Conservation (phyloP, 2,113 vertebrate species). For the Synchiropus splendidus region DNA sequence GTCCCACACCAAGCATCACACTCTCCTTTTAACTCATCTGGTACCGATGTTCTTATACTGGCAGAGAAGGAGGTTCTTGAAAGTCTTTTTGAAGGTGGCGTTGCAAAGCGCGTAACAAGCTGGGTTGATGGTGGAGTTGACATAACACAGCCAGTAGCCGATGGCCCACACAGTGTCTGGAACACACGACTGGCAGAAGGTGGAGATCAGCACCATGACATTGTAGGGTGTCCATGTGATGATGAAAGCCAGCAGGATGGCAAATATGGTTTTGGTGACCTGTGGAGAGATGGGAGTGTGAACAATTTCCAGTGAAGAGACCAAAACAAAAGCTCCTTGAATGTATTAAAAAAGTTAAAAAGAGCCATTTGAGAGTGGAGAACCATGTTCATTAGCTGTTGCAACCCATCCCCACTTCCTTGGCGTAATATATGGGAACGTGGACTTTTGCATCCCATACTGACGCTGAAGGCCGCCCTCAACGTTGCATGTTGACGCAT, state of each 20-base stretch:
- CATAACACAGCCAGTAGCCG: conserved; percentile 97
- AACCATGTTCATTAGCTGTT: too few relatives aligned
- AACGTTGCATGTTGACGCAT: too few relatives aligned
- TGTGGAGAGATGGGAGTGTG: conserved; percentile 11
- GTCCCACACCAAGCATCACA: conserved; percentile 5
- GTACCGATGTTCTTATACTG: conserved; percentile 95
- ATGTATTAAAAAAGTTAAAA: not conserved
- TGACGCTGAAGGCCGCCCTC: too few relatives aligned
- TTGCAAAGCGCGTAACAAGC: conserved; percentile 98
- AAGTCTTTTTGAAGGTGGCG: conserved; percentile 98
- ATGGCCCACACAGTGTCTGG: conserved; percentile 93
- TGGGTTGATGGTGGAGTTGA: conserved; percentile 98
- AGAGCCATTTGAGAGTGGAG: too few relatives aligned
- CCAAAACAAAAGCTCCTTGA: not conserved
- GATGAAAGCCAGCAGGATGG: conserved; percentile 95
- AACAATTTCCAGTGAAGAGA: too few relatives aligned
- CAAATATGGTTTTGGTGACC: conserved; percentile 96
- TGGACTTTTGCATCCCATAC: too few relatives aligned
- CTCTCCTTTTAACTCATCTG: conserved; percentile 70
- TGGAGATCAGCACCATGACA: conserved; percentile 96
- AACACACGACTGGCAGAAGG: conserved; percentile 89
- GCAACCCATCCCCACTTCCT: too few relatives aligned
- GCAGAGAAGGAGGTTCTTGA: conserved; percentile 93
- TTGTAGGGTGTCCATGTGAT: conserved; percentile 98
- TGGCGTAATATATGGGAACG: too few relatives aligned